Conservation (phyloP, 2,888 invertebrate species). For the Cephus spinipes region DNA sequence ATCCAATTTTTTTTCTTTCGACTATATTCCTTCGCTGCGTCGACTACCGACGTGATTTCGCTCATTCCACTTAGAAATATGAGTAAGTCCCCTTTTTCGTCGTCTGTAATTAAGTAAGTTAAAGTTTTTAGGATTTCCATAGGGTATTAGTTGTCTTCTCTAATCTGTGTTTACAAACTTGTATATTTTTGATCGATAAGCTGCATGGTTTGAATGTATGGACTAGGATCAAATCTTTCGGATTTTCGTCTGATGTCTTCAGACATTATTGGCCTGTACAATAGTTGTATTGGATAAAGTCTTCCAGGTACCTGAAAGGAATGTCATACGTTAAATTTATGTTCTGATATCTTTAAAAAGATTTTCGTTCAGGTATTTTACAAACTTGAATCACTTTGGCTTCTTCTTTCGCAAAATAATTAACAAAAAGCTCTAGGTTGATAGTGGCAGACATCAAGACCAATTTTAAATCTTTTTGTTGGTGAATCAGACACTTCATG, state of each 20-base stretch:
- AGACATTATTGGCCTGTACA: slow-evolving; percentile 81
- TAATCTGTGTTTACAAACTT: slow-evolving; percentile 64
- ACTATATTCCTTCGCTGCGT: slow-evolving; percentile 86
- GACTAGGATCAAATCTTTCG: slow-evolving; percentile 89
- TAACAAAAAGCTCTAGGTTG: slow-evolving; percentile 92
- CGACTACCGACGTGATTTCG: slow-evolving; percentile 89
- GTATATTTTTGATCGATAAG: slow-evolving; percentile 92
- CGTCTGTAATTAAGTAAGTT: slow-evolving; percentile 66
- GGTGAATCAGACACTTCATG: slow-evolving; percentile 89
- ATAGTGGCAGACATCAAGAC: slow-evolving; percentile 99
- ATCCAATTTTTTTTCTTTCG: slow-evolving; percentile 89
- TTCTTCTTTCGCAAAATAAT: slow-evolving; percentile 85
- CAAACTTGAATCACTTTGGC: slow-evolving; percentile 84
- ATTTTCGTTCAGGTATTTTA: slow-evolving; percentile 7
- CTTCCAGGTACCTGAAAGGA: slow-evolving; percentile 87
- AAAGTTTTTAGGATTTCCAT: slow-evolving; percentile 13
- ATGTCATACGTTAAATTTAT: neutral
- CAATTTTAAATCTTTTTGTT: slow-evolving; percentile 84
- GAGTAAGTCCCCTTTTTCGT: slow-evolving; percentile 92
- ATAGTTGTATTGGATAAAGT: slow-evolving; percentile 90
- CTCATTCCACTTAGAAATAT: slow-evolving; percentile 96
- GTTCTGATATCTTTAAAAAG: neutral
- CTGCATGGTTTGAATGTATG: slow-evolving; percentile 92
- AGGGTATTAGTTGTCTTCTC: neutral
- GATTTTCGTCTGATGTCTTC: slow-evolving; percentile 74